Base-by-base conservation (phyloP, 2,797 vertebrate genomes). In the Geotrypetes seraphini region DNA sequence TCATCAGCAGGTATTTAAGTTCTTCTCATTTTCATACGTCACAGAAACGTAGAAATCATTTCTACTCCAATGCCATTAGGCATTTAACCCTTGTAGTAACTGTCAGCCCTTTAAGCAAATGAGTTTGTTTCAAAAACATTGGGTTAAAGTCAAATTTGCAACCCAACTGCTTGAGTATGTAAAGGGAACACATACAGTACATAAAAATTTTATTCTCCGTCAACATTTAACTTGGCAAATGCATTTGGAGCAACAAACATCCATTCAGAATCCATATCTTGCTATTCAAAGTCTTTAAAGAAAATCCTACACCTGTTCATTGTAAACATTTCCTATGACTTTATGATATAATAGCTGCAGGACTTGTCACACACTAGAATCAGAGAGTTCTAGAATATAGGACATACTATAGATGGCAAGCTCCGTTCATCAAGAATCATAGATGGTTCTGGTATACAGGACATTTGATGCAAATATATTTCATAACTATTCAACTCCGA, bases 11-110 rank as follows among this genome's bases (percentile, higher is more conserved):
- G 8, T 20, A 21, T 50, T 55, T 46, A 50, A 36, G 18, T 33
- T 7, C 25, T 19, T 43, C 45, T 61, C 5, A 8, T 53, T 51
- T 58, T 36, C 13, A 39, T 2, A 47, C 8, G 8, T 48, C 30
- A 25, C 8, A 34, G 10, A 53, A 31, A 53, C 33, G 3, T 53
- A 35, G 5, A 3, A 30, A 26, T 5, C 1, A 3, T 47, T 47
- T 43, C 47, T 35, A 18, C 16, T 5, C 22, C 42, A 41, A 19
- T 5, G 19, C 16, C 38, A 8, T 7, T 11, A 12, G 25, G 4
- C 7, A n/a, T 32, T 43, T 44, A 35, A 39, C 39, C 16, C 2
- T 16, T 15, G 21, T 10, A 31, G 4, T 39, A 21, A 36, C 15
- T 39, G 10, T 31, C 10, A 33, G 6, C 24, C 39, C 3, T 10